A percentile compares a stretch with the other conserved stretches of the same genome.
phyloP scores from a whole-genome alignment of 2,888 invertebrate species.

The Mamestra brassicae region DNA sequence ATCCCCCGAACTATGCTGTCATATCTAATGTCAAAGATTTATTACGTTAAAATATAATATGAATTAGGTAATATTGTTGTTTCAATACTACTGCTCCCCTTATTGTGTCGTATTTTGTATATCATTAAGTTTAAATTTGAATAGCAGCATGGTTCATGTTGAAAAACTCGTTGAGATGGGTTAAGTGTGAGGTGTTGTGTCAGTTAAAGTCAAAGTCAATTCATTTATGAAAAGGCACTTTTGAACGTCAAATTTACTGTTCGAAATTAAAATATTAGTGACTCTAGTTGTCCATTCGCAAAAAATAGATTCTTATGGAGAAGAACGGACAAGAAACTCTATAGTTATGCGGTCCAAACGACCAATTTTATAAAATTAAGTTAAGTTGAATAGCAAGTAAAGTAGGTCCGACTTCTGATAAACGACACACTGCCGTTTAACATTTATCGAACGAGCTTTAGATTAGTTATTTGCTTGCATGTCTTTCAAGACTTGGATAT shows the following conservation, averaged over 20 bases:
- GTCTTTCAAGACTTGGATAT: background rate
- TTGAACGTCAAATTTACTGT: too few relatives aligned
- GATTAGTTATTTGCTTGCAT: background rate
- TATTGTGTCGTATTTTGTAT: conserved; percentile 8
- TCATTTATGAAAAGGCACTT: too few relatives aligned
- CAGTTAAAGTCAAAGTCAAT: background rate
- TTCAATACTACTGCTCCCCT: conserved; percentile 13
- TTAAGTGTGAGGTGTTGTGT: background rate
- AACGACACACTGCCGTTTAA: background rate
- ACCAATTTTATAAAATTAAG: too few relatives aligned
- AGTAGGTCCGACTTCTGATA: background rate
- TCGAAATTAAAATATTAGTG: too few relatives aligned
- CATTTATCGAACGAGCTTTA: background rate
- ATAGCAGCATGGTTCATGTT: background rate
- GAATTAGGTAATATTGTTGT: conserved; percentile 38
- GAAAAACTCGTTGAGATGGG: background rate
- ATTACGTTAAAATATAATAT: conserved; percentile 60
- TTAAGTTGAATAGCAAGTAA: too few relatives aligned
- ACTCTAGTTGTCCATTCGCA: too few relatives aligned
- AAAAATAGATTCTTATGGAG: too few relatives aligned
- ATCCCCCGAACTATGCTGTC: conserved; percentile 58
- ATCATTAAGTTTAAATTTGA: conserved; percentile 9
- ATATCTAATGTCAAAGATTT: conserved; percentile 66
- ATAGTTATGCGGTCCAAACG: too few relatives aligned
- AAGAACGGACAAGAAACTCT: too few relatives aligned